Evolutionary conservation across 1,140 invertebrate genomes (phyloP).

Genomic region (Meloidogyne floridensis): DNA sequence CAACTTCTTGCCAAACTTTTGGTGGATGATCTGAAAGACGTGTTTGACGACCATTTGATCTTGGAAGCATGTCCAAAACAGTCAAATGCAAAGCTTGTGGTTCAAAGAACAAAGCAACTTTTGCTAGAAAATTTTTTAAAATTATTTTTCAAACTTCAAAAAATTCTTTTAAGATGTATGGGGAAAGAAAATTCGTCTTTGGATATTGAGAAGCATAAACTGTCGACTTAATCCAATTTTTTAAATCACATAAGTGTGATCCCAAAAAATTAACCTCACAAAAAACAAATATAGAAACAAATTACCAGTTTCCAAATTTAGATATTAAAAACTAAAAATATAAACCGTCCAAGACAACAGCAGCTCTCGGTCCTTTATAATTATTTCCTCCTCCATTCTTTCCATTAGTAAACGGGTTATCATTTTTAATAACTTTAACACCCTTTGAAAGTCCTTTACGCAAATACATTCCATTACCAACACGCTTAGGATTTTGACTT

Average conservation of each 20-base stretch:
- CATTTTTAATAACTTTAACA: conserved; percentile 35
- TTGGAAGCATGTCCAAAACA: conserved; percentile 26
- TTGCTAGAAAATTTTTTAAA: conserved; percentile 30
- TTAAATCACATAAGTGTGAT: too few species aligned
- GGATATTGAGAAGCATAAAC: too few species aligned
- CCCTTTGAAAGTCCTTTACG: conserved; percentile 39
- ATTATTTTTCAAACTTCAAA: not conserved
- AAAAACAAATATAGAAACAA: not conserved
- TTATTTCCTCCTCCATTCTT: not conserved
- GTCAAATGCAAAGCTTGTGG: conserved; percentile 23
- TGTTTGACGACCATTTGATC: not conserved
- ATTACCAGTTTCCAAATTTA: too few species aligned
- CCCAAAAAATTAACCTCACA: too few species aligned
- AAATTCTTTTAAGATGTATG: too few species aligned
- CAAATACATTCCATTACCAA: conserved; percentile 37
- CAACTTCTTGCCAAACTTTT: conserved; percentile 13
- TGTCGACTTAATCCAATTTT: too few species aligned
- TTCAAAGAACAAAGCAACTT: conserved; percentile 39
- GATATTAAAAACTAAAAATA: not conserved
- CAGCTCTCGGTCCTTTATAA: conserved; percentile 22
- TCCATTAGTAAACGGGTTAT: not conserved
- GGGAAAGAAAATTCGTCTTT: too few species aligned
- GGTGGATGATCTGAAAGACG: conserved; percentile 8
- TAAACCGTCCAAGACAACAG: conserved; percentile 40
- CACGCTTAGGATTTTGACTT: conserved; percentile 10